Evolutionary conservation across 1,140 invertebrate genomes (phyloP).

Genomic region (Zaprionus capensis): DNA sequence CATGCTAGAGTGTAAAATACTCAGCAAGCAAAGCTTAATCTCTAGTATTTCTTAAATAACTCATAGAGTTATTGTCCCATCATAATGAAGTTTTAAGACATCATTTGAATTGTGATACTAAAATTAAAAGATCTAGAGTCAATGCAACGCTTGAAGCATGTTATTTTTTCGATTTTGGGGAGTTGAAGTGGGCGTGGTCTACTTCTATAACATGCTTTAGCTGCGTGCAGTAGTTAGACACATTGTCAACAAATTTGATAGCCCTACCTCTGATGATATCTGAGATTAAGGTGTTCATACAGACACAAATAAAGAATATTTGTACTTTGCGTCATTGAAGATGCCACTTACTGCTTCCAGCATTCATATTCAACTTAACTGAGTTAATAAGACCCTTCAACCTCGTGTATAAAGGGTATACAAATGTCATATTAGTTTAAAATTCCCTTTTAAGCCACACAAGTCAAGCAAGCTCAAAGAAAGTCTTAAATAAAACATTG

Average conservation of each 20-base stretch:
- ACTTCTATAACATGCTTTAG: neutral
- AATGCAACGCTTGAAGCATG: too few relatives aligned
- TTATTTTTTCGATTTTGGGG: rapidly evolving
- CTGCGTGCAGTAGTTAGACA: too few relatives aligned
- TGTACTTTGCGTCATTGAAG: neutral
- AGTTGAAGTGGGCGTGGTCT: rapidly evolving
- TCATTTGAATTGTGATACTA: too few relatives aligned
- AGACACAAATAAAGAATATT: neutral
- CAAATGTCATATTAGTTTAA: neutral
- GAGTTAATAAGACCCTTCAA: neutral
- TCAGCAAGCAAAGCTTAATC: neutral
- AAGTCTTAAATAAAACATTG: neutral
- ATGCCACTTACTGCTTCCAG: neutral
- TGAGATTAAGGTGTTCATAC: neutral
- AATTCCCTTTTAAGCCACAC: neutral
- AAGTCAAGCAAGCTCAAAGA: neutral
- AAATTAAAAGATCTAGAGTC: rapidly evolving
- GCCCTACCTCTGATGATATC: too few relatives aligned
- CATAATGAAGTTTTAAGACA: too few relatives aligned
- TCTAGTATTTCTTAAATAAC: too few relatives aligned
- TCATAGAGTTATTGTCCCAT: too few relatives aligned
- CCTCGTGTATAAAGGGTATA: neutral
- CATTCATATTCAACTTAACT: neutral
- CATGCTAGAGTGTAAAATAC: neutral
- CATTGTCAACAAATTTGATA: too few relatives aligned